phyloP scores from a whole-genome alignment of 2,797 vertebrate species.

The Bufotes viridis region DNA sequence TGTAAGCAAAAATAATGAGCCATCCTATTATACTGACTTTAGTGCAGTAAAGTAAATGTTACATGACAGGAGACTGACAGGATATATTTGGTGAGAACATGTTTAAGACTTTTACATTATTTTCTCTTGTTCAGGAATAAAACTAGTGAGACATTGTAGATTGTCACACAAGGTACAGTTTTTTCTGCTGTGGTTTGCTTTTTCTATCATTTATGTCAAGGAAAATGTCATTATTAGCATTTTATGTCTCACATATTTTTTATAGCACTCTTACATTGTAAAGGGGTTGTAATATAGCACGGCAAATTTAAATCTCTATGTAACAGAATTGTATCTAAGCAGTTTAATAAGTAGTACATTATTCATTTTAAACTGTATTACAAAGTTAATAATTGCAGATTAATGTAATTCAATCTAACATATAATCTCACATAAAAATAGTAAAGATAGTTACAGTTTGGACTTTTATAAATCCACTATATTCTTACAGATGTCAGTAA shows the following conservation, averaged over 20 bases:
- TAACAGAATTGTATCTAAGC: constrained; percentile 8
- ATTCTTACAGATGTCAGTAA: neutral
- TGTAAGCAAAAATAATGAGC: constrained; percentile 62
- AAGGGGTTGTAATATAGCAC: neutral
- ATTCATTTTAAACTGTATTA: constrained; percentile 11
- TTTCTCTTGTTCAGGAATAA: constrained; percentile 53
- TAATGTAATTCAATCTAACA: neutral
- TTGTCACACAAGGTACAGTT: constrained; percentile 39
- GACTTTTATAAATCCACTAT: too few relatives aligned
- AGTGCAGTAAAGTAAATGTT: constrained; percentile 55
- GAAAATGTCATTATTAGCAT: constrained; percentile 57
- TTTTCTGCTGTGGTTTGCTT: constrained; percentile 53
- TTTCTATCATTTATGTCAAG: constrained; percentile 49
- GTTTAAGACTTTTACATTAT: constrained; percentile 55
- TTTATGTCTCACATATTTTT: constrained; percentile 38
- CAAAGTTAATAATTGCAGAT: neutral
- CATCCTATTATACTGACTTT: constrained; percentile 55
- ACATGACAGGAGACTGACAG: constrained; percentile 57
- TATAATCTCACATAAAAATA: neutral
- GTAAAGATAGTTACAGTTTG: neutral
- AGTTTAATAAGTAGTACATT: neutral
- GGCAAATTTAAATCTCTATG: constrained; percentile 24
- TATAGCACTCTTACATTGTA: constrained; percentile 32
- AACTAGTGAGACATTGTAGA: constrained; percentile 54
- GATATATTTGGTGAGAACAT: constrained; percentile 53